phyloP scores from a whole-genome alignment of 2,113 vertebrate genomes.

The Pholis gunnellus region DNA sequence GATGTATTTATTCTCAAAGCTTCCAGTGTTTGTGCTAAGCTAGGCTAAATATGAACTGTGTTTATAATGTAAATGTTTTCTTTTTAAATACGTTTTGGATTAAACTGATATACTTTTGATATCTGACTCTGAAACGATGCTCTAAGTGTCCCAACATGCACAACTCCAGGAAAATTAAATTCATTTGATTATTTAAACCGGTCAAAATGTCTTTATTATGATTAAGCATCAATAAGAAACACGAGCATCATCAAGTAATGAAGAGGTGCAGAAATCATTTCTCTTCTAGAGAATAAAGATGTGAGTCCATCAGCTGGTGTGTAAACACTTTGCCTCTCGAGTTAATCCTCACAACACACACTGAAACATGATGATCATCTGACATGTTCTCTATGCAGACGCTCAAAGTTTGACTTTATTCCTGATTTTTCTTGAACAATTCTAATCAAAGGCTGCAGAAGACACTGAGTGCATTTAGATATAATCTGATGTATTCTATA shows the following conservation, averaged over 20 bases:
- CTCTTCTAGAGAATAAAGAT: not conserved
- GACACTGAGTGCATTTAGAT: not conserved
- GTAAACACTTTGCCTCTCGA: slow-evolving; percentile 83
- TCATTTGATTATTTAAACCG: not conserved
- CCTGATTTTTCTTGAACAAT: not conserved
- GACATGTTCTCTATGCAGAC: not conserved
- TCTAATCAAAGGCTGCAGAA: not conserved
- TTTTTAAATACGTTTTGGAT: not conserved
- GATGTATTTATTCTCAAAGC: not conserved
- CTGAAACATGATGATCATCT: slow-evolving; percentile 68
- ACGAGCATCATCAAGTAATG: not conserved
- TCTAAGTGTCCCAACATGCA: too few species aligned
- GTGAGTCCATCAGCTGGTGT: slow-evolving; percentile 7
- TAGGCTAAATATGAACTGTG: not conserved
- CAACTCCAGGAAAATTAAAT: too few species aligned
- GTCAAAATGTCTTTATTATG: not conserved
- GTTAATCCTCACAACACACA: slow-evolving; percentile 93
- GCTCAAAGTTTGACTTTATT: not conserved
- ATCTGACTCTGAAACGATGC: not conserved
- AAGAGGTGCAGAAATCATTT: not conserved
- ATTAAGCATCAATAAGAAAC: not conserved
- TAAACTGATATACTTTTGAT: not conserved
- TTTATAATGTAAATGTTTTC: not conserved
- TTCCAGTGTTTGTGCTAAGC: not conserved
- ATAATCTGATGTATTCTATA: too few species aligned